Evolutionary conservation across 30 jellyfish, hydroid and myxozoan species (phyloP).

Genomic region (Hydractinia echinata): DNA sequence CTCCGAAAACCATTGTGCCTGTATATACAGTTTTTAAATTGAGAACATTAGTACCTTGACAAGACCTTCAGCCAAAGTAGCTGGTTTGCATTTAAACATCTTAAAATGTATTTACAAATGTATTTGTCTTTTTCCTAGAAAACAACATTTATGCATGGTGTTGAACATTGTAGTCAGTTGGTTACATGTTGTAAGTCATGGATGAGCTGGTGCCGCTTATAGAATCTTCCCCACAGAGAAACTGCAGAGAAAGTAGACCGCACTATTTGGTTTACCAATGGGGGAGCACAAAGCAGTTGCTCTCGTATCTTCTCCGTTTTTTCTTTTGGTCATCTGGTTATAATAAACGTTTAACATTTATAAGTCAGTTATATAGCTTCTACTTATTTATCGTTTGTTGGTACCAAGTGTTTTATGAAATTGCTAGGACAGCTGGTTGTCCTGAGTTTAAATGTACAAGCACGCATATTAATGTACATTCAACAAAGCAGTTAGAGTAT

Average conservation of each 20-base stretch:
- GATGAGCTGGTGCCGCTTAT: background rate
- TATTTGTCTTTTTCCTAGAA: too few species aligned
- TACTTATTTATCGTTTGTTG: constrained; percentile 12
- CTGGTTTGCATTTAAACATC: too few species aligned
- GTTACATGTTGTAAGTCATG: background rate
- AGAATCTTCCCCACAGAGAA: constrained; percentile 14
- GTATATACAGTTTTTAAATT: too few species aligned
- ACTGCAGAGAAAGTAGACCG: constrained; percentile 25
- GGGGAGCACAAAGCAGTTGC: background rate
- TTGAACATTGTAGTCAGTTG: too few species aligned
- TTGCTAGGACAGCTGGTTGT: constrained; percentile 14
- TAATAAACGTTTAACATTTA: constrained; percentile 1
- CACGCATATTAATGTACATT: background rate
- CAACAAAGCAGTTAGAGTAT: constrained; percentile 16
- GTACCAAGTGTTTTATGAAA: constrained; percentile 20
- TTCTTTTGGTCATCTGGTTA: constrained; percentile 32
- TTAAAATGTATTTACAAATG: too few species aligned
- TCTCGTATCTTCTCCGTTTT: constrained; percentile 20
- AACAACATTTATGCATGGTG: too few species aligned
- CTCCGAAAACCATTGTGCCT: too few species aligned
- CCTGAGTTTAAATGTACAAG: constrained; percentile 4
- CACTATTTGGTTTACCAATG: background rate
- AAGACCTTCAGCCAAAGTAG: too few species aligned
- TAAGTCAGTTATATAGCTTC: constrained; percentile 10
- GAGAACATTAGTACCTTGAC: too few species aligned